Percentiles rank a stretch among this genome's conserved stretches.
Evolutionary conservation across 2,113 vertebrate species (phyloP).

Genomic region (Ceyx cyanopectus): DNA sequence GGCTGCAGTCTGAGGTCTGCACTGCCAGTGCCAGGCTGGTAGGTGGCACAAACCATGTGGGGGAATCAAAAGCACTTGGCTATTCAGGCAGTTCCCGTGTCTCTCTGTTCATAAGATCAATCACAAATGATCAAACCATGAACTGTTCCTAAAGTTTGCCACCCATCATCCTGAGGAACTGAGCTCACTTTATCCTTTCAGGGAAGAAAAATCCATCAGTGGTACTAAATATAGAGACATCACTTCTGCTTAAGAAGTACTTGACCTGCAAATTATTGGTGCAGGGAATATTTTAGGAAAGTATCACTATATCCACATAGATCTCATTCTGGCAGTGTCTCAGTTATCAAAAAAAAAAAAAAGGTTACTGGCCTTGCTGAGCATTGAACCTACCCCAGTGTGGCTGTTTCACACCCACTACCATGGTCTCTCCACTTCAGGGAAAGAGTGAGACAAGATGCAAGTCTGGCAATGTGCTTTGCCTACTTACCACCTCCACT

Average conservation of each 20-base stretch:
- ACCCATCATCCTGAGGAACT: conserved; percentile 11
- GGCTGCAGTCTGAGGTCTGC: not conserved
- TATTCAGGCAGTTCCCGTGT: not conserved
- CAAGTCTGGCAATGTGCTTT: not conserved
- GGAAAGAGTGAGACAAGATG: not conserved
- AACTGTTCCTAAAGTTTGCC: conserved; percentile 18
- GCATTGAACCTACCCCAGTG: not conserved
- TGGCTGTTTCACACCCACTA: not conserved
- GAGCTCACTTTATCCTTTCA: conserved; percentile 35
- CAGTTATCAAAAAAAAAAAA: not conserved
- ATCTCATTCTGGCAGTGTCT: not conserved
- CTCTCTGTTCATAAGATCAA: not conserved
- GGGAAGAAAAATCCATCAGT: conserved; percentile 43
- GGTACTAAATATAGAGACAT: conserved; percentile 42
- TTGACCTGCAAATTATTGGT: conserved; percentile 48
- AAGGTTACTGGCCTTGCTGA: not conserved
- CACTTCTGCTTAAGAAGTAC: conserved; percentile 31
- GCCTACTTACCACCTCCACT: not conserved
- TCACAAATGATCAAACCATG: not conserved
- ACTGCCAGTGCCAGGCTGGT: not conserved
- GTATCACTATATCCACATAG: not conserved
- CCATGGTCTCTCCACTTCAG: not conserved
- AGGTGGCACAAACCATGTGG: accelerated
- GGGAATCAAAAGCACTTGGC: not conserved
- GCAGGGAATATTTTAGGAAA: conserved; percentile 11